These are phyloP conservation scores for Augiades crinisus DNA, from an alignment of 2,888 invertebrate genomes.

Conservation along the genomic window DNA sequence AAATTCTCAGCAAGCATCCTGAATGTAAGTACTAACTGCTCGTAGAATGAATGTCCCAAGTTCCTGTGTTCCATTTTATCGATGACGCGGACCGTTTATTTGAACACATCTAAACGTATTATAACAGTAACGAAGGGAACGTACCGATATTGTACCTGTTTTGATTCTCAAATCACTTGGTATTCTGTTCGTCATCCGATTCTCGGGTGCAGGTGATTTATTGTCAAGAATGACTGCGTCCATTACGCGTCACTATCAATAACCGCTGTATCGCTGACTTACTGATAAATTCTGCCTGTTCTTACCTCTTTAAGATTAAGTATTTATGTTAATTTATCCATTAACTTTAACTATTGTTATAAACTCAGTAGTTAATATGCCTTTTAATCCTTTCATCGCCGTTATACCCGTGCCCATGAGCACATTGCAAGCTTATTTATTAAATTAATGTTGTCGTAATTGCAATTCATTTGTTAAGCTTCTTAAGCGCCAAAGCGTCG, in stretches of 20 bases:
- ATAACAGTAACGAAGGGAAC: neutral
- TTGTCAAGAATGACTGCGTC: slow-evolving; percentile 48
- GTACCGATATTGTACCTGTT: no score
- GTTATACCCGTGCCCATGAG: no score
- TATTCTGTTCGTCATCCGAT: slow-evolving; percentile 5
- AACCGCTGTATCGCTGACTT: slow-evolving; percentile 44
- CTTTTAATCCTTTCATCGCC: neutral
- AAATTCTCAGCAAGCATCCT: slow-evolving; percentile 29
- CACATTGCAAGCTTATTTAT: no score
- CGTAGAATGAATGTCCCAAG: neutral
- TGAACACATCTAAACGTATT: neutral
- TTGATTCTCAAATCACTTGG: slow-evolving; percentile 5
- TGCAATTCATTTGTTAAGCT: neutral
- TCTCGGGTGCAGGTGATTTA: slow-evolving; percentile 53
- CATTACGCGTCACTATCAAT: slow-evolving; percentile 73
- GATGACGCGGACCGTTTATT: neutral
- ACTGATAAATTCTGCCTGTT: slow-evolving; percentile 56
- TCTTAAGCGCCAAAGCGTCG: neutral
- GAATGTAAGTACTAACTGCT: slow-evolving; percentile 8
- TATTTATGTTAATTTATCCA: slow-evolving; percentile 14
- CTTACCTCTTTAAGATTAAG: slow-evolving; percentile 37
- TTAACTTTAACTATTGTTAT: neutral
- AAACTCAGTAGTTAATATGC: neutral
- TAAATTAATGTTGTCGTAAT: no score
- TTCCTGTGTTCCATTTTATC: slow-evolving; percentile 4